A percentile compares a stretch with the other conserved stretches of the same genome.
phyloP scores from a whole-genome alignment of 2,888 invertebrate species.

The Molorchus minor region DNA sequence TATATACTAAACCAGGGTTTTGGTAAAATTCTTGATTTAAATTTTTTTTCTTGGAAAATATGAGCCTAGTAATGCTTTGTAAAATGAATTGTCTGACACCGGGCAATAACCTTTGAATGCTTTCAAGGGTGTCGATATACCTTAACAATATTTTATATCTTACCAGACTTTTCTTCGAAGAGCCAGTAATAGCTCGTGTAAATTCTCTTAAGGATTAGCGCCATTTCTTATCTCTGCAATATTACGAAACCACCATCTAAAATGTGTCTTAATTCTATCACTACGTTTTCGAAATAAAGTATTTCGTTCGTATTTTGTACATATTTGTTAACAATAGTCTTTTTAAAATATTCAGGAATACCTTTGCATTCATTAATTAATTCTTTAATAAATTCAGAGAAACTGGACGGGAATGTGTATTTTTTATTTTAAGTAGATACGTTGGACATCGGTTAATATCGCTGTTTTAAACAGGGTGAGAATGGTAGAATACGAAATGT shows the following conservation, averaged over 20 bases:
- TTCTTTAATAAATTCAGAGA: not conserved
- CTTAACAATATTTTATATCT: slow-evolving; percentile 10
- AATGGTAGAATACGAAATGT: no score
- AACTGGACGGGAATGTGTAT: not conserved
- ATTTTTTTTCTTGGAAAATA: slow-evolving; percentile 6
- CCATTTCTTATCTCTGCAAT: slow-evolving; percentile 34
- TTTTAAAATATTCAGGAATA: slow-evolving; percentile 3
- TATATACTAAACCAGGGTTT: no score
- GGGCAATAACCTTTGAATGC: no score
- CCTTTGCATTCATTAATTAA: slow-evolving; percentile 1
- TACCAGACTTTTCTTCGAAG: slow-evolving; percentile 40
- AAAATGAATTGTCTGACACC: no score
- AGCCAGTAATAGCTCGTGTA: slow-evolving; percentile 36
- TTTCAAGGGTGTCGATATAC: no score
- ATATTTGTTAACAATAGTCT: slow-evolving; percentile 6
- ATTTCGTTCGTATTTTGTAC: slow-evolving; percentile 2
- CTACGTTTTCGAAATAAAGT: not conserved
- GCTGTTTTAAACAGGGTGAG: no score
- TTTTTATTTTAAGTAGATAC: no score
- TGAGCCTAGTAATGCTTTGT: no score
- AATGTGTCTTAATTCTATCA: not conserved
- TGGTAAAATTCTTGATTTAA: no score
- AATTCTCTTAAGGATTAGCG: slow-evolving; percentile 36
- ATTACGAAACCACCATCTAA: not conserved
- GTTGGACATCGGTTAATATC: no score